Percentiles rank a stretch among this genome's conserved stretches.
These are phyloP conservation scores for Neuroscelio doddi DNA, from an alignment of 2,888 invertebrate genomes.

Conservation along the genomic window DNA sequence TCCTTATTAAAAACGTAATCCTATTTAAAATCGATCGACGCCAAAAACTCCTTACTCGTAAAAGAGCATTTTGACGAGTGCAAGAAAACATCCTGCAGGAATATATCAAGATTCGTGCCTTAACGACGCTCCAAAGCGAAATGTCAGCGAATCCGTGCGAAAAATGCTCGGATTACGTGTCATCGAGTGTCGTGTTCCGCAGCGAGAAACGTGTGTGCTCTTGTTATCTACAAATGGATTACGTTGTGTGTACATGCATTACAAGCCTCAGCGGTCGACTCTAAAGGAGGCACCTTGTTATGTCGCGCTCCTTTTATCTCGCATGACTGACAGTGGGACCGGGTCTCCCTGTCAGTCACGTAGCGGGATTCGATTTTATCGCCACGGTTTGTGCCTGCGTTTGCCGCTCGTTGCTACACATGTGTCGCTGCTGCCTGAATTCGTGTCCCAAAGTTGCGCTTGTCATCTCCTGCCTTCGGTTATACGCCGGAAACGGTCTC, in stretches of 20 bases:
- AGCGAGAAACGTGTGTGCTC: conserved; percentile 30
- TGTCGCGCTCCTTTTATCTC: conserved; percentile 63
- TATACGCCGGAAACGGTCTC: no score
- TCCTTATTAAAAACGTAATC: no score
- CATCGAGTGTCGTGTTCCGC: conserved; percentile 21
- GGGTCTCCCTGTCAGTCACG: conserved; percentile 63
- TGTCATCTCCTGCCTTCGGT: no score
- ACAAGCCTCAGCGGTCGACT: background rate
- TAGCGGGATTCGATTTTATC: conserved; percentile 65
- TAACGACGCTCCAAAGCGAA: conserved; percentile 4
- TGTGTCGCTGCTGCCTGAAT: no score
- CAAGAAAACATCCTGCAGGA: no score
- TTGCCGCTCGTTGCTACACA: conserved; percentile 39
- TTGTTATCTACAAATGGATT: conserved; percentile 36
- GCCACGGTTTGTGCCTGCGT: conserved; percentile 20
- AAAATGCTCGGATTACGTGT: conserved; percentile 19
- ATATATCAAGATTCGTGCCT: conserved; percentile 1
- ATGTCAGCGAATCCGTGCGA: conserved; percentile 12
- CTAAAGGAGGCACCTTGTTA: conserved; percentile 59
- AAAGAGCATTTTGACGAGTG: no score
- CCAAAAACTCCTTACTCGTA: no score
- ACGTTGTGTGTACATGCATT: conserved; percentile 33
- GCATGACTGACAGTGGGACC: conserved; percentile 54
- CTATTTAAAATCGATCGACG: no score
- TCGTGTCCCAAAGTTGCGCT: no score